phyloP scores from a whole-genome alignment of 2,797 vertebrate genomes.

The Eulemur coronatus region DNA sequence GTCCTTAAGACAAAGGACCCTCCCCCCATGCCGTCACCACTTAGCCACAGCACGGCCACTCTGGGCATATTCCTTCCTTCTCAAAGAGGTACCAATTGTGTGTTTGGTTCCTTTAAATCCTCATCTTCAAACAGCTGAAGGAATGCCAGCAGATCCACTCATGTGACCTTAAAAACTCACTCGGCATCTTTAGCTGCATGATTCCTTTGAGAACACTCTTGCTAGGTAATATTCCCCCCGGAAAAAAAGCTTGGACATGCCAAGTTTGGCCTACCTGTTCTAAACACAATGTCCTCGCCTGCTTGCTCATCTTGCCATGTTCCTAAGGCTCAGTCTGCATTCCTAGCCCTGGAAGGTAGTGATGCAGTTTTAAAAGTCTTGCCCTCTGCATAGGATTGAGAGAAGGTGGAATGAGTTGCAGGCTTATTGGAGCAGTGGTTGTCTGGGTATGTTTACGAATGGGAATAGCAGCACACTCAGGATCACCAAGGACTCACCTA shows the following conservation, averaged over 20 bases:
- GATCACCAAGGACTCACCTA: neutral
- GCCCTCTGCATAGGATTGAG: neutral
- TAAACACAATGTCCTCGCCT: neutral
- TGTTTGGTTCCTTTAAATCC: neutral
- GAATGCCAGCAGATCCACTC: neutral
- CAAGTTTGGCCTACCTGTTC: neutral
- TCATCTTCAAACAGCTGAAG: neutral
- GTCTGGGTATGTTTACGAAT: slow-evolving; percentile 21
- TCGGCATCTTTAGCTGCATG: neutral
- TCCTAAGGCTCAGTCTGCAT: neutral
- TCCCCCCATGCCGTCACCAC: neutral
- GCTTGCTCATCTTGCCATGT: neutral
- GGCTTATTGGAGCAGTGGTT: neutral
- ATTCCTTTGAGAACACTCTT: neutral
- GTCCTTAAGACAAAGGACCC: neutral
- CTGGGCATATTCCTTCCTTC: neutral
- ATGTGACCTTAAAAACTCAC: neutral
- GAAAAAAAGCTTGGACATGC: neutral
- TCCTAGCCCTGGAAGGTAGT: neutral
- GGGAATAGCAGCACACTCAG: neutral
- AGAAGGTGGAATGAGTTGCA: neutral
- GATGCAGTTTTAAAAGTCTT: neutral
- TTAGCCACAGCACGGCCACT: neutral
- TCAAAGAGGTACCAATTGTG: fast-evolving
- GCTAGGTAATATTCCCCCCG: neutral